Evolutionary conservation across 1,140 invertebrate species (phyloP).

Genomic region (Ips nitidus): DNA sequence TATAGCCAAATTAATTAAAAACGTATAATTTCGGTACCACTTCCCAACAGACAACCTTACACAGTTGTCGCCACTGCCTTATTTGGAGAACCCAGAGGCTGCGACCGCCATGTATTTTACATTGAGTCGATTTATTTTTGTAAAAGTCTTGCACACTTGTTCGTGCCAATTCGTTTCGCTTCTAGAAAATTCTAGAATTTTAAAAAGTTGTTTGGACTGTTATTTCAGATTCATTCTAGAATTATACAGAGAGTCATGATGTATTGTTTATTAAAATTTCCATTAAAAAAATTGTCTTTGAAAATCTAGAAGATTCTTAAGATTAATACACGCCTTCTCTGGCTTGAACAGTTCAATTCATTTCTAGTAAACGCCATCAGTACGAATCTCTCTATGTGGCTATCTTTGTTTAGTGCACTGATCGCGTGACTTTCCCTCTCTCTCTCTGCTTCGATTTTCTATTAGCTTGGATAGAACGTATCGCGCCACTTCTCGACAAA

Average conservation of each 20-base stretch:
- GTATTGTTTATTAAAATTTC: too few relatives aligned
- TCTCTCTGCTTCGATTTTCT: not conserved
- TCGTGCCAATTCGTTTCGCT: not conserved
- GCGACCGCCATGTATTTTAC: not conserved
- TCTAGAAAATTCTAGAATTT: not conserved
- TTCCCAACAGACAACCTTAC: slow-evolving; percentile 8
- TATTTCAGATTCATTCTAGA: too few relatives aligned
- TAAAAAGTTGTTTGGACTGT: not conserved
- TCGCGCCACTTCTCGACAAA: not conserved
- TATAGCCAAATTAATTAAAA: too few relatives aligned
- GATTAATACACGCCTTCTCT: too few relatives aligned
- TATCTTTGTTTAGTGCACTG: not conserved
- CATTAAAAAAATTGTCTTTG: too few relatives aligned
- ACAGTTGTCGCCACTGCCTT: slow-evolving; percentile 4
- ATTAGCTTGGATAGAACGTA: not conserved
- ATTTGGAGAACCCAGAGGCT: slow-evolving; percentile 3
- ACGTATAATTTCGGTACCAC: not conserved
- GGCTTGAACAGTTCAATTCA: too few relatives aligned
- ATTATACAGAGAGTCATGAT: too few relatives aligned
- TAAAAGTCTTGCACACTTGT: not conserved
- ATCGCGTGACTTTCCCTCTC: not conserved
- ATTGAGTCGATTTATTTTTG: slow-evolving; percentile 1
- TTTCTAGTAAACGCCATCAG: too few relatives aligned
- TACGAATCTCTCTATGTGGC: not conserved
- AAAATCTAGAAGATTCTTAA: too few relatives aligned